Percentiles rank a stretch among this genome's conserved stretches.
Conservation (phyloP, 2,113 vertebrate genomes). For the Ictalurus punctatus region DNA sequence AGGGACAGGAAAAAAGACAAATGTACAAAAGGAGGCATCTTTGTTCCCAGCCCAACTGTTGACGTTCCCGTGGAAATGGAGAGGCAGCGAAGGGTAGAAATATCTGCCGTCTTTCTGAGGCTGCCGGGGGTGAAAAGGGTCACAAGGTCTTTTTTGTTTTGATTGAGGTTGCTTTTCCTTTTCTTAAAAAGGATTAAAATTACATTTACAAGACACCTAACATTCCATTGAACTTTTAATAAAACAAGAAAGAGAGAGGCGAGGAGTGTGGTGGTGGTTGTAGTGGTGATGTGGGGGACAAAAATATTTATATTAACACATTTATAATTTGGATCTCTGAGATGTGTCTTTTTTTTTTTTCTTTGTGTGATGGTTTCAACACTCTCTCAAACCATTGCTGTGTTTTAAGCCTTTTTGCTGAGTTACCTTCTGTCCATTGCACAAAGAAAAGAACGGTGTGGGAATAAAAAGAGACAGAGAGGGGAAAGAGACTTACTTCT, state of each 20-base stretch:
- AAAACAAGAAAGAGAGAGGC: constrained; percentile 83
- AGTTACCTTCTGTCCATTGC: constrained; percentile 50
- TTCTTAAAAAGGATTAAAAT: constrained; percentile 94
- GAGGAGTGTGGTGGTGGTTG: constrained; percentile 71
- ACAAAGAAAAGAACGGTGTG: constrained; percentile 31
- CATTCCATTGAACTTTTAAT: constrained; percentile 87
- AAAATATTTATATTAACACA: constrained; percentile 78
- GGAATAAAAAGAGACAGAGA: constrained; percentile 54
- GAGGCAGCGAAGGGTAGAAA: constrained; percentile 78
- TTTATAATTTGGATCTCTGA: constrained; percentile 44
- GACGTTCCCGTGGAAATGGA: constrained; percentile 84
- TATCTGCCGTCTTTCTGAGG: constrained; percentile 22
- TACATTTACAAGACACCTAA: constrained; percentile 95
- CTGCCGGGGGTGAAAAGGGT: constrained; percentile 73
- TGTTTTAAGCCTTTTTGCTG: constrained; percentile 57
- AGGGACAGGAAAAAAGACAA: constrained; percentile 80
- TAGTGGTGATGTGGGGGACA: constrained; percentile 57
- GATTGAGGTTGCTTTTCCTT: constrained; percentile 64
- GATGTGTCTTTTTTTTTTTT: constrained; percentile 70
- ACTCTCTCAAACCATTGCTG: constrained; percentile 65
- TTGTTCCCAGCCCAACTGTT: constrained; percentile 83
- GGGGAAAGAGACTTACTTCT: constrained; percentile 72
- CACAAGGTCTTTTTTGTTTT: constrained; percentile 65
- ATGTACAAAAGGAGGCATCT: constrained; percentile 93
- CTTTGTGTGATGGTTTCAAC: constrained; percentile 73